Percentiles rank a stretch among this genome's conserved stretches.
phyloP scores from a whole-genome alignment of 2,797 vertebrate species.

The Emys orbicularis region DNA sequence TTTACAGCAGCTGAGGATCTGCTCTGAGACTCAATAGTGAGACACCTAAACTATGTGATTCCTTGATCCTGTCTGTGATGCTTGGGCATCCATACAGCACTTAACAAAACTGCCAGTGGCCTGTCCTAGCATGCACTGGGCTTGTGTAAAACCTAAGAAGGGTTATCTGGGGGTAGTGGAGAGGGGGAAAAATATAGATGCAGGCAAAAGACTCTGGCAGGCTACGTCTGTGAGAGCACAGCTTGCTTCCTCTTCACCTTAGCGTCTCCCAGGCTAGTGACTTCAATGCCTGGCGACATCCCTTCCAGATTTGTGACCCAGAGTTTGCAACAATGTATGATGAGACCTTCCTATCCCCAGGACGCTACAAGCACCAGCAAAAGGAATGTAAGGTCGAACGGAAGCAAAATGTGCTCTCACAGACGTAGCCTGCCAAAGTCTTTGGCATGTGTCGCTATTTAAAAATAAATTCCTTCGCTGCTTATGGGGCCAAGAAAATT shows the following conservation, averaged over 20 bases:
- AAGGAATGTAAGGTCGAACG: background rate
- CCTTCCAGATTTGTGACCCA: background rate
- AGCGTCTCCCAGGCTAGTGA: background rate
- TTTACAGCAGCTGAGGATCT: background rate
- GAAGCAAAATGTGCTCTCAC: background rate
- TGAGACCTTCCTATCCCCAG: background rate
- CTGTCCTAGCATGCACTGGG: too few relatives aligned
- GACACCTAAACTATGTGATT: too few relatives aligned
- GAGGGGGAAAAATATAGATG: too few relatives aligned
- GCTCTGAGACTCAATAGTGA: rapidly evolving
- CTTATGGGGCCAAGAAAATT: background rate
- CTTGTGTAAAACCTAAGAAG: too few relatives aligned
- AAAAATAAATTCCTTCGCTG: background rate
- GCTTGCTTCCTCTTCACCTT: background rate
- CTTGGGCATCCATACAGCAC: too few relatives aligned
- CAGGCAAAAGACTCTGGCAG: too few relatives aligned
- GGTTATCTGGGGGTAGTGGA: too few relatives aligned
- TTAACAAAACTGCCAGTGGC: too few relatives aligned
- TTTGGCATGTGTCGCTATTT: background rate
- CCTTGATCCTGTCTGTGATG: too few relatives aligned
- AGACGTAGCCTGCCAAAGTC: background rate
- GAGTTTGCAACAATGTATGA: background rate
- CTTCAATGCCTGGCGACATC: background rate
- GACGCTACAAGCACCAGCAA: background rate
- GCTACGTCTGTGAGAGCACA: background rate